phyloP scores from a whole-genome alignment of 2,113 vertebrate genomes.

The Varanus komodoensis region DNA sequence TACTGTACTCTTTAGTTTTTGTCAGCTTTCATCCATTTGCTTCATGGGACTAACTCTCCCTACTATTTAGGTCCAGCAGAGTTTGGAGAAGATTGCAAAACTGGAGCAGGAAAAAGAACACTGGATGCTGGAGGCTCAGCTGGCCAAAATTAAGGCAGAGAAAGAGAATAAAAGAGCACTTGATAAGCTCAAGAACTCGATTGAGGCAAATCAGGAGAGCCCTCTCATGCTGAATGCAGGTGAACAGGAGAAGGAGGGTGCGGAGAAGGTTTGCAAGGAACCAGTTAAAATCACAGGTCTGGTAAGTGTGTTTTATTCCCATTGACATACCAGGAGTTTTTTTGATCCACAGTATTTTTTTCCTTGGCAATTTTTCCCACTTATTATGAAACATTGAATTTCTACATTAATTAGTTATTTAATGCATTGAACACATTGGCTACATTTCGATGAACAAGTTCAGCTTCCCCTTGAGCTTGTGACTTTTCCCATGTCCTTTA shows the following conservation, averaged over 20 bases:
- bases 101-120: slow-evolving; percentile 99
- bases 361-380: background rate
- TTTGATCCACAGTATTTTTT: background rate
- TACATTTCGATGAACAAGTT: background rate
- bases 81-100: slow-evolving; percentile 95
- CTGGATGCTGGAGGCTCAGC: slow-evolving; percentile 97
- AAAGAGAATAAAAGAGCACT: slow-evolving; percentile 90
- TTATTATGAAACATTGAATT: background rate
- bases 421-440: background rate
- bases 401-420: background rate
- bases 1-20: background rate
- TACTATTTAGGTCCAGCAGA: slow-evolving; percentile 89
- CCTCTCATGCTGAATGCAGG: slow-evolving; percentile 43
- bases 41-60: slow-evolving; percentile 35
- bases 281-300: slow-evolving; percentile 82
- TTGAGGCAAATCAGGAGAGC: slow-evolving; percentile 68
- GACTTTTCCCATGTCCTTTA: too few relatives aligned
- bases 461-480: background rate
- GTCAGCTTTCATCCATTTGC: slow-evolving; percentile 21
- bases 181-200: slow-evolving; percentile 80
- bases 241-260: slow-evolving; percentile 73
- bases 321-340: background rate
- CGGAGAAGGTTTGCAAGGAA: slow-evolving; percentile 73
- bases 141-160: slow-evolving; percentile 94
- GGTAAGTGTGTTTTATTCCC: slow-evolving; percentile 74